Evolutionary conservation across 2,113 vertebrate species (phyloP).

Genomic region (Neogobius melanostomus): DNA sequence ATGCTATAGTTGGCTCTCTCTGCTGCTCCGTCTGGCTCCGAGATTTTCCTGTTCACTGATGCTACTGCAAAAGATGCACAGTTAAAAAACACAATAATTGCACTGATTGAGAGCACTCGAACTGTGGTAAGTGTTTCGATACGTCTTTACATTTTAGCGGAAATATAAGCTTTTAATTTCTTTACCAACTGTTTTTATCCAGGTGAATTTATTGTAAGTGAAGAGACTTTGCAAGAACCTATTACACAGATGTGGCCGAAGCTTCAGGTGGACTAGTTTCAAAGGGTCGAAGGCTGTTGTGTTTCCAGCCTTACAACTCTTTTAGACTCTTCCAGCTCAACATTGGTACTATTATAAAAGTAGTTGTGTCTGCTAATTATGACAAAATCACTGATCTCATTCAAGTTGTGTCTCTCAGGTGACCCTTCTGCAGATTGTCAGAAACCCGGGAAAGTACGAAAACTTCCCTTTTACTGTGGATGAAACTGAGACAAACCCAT

Average conservation of each 20-base stretch:
- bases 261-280: constrained; percentile 44
- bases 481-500: constrained; percentile 23
- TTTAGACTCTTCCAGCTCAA: constrained; percentile 17
- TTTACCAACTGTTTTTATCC: not conserved
- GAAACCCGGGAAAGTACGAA: constrained; percentile 20
- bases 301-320: constrained; percentile 19
- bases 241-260: constrained; percentile 43
- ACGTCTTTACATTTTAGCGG: not conserved
- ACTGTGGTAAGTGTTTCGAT: constrained; percentile 17
- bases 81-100: constrained; percentile 18
- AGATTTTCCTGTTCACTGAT: constrained; percentile 57
- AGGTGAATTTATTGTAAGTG: constrained; percentile 44
- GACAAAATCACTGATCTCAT: not conserved
- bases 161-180: too few species aligned
- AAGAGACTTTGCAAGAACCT: not conserved
- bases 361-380: not conserved
- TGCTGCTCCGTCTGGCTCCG: constrained; percentile 28
- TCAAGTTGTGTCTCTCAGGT: constrained; percentile 18
- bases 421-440: constrained; percentile 30
- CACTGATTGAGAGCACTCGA: constrained; percentile 33
- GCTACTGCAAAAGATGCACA: constrained; percentile 28
- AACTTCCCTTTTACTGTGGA: constrained; percentile 37
- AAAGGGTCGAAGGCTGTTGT: constrained; percentile 21
- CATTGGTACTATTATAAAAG: constrained; percentile 21
- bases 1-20: constrained; percentile 33